Evolutionary conservation across 2,888 invertebrate genomes (phyloP).

Genomic region (Troides oblongomaculatus): DNA sequence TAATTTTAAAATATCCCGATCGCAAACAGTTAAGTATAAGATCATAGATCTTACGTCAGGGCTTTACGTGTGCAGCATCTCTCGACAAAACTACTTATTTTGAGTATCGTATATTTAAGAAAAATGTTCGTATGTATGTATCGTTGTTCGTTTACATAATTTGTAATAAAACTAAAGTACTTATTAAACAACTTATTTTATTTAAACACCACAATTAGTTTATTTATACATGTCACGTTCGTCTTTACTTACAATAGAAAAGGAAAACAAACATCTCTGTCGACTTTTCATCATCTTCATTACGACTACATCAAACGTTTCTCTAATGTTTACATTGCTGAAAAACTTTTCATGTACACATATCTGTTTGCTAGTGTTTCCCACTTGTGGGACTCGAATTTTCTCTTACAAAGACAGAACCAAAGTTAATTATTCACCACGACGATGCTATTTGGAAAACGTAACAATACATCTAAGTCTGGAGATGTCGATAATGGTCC

Average conservation of each 20-base stretch:
- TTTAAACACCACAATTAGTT: conserved; percentile 4
- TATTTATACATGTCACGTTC: neutral
- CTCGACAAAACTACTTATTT: conserved; percentile 22
- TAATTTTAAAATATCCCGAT: conserved; percentile 7
- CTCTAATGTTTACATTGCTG: no score
- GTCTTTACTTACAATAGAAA: conserved; percentile 5
- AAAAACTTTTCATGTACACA: no score
- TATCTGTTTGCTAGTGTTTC: no score
- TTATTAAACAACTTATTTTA: conserved; percentile 24
- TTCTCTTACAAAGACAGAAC: no score
- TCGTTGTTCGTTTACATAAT: conserved; percentile 36
- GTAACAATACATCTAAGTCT: no score
- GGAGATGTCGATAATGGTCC: no score
- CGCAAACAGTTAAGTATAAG: conserved; percentile 12
- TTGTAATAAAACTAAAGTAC: conserved; percentile 32
- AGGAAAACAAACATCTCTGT: neutral
- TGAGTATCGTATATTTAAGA: conserved; percentile 36
- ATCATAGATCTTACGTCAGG: conserved; percentile 15
- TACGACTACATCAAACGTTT: no score
- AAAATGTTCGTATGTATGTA: conserved; percentile 40
- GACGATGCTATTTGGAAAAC: no score
- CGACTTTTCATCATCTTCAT: no score
- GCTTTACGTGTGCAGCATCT: conserved; percentile 23
- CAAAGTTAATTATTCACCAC: no score
- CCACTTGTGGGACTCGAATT: no score